Evolutionary conservation across 30 jellyfish, hydroid and myxozoan genomes (phyloP), one percentile per base, ranked within the genome.

Genomic region (Aurelia aurita complex sp. Pacific): DNA sequence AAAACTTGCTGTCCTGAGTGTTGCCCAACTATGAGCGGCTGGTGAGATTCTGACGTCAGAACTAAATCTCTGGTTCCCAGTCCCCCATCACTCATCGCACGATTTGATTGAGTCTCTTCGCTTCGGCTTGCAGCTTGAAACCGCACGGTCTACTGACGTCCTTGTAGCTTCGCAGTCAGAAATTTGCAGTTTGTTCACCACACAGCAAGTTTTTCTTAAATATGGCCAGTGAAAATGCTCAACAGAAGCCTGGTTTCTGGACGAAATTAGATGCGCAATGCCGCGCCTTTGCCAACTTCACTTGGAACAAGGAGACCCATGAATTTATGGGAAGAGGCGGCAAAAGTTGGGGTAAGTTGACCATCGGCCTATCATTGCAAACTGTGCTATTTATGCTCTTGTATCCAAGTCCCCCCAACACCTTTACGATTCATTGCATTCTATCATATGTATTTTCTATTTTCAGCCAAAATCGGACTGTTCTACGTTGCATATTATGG

Each of bases 241-340:
- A 76, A 63, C 74, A 46, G 50, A 76, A 94, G 71, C 86, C 67
- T 59, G 79, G 81, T 32, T 55, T 73, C 67, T 85, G 96, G 50
- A 83, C 83, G 59, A 89, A 80, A 72, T 42, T 73, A 42, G 96
- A 81, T 34, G 86, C 81, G 60, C 83, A 79, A 70, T 87, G 97
- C 51, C 91, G 96, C 69, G 75, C 78, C 17, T 94, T 94, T 82
- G 90, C 94, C 76, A 76, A 94, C 36, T 94, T 94, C 78, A 61
- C 93, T 36, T 94, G 87, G 90, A 89, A 89, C 86, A 85, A 77
- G 74, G 90, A 92, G 73, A 88, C 93, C 60, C 83, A 86, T 10
- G 97, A 89, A 74, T 92, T 94, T 7, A 89, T 94, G 99, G 99
- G 97, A 85, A 77, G 99, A 89, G 86, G 88, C 64, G 89, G 97